A percentile compares a stretch with the other conserved stretches of the same genome.
These are phyloP conservation scores for Protaetia brevitarsis DNA, from an alignment of 1,140 invertebrate genomes.

Conservation along the genomic window DNA sequence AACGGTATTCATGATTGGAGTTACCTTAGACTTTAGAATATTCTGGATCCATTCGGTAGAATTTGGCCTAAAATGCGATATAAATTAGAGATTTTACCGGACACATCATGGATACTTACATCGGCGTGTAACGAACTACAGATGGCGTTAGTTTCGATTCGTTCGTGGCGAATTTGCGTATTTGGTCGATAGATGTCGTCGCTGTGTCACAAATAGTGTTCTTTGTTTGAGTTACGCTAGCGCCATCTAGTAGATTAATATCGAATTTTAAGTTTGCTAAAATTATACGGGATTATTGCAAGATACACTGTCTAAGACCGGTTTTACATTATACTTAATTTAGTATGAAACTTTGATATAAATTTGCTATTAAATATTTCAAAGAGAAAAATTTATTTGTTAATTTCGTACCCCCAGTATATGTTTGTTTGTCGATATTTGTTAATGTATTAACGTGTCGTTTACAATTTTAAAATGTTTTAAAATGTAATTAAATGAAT, in stretches of 20 bases:
- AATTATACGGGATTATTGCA: too few relatives aligned
- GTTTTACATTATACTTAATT: too few relatives aligned
- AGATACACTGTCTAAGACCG: too few relatives aligned
- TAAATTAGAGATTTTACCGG: background rate
- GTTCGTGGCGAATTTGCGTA: background rate
- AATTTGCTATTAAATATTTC: too few relatives aligned
- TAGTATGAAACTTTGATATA: too few relatives aligned
- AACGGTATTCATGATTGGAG: conserved; percentile 29
- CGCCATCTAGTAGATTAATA: background rate
- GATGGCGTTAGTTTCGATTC: background rate
- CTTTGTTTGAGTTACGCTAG: background rate
- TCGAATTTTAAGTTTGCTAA: background rate
- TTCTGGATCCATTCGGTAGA: conserved; percentile 41
- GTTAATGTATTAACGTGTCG: too few relatives aligned
- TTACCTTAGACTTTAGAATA: conserved; percentile 30
- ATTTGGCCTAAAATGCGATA: conserved; percentile 40
- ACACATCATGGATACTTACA: conserved; percentile 1
- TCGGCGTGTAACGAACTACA: background rate
- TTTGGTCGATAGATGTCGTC: background rate
- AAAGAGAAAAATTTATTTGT: too few relatives aligned
- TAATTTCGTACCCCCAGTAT: too few relatives aligned
- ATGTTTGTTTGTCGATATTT: too few relatives aligned
- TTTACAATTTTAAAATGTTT: too few relatives aligned
- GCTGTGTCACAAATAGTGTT: background rate
- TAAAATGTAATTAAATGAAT: too few relatives aligned